Evolutionary conservation across 1,140 invertebrate species (phyloP), one percentile per base, ranked within the genome.

Genomic region (Octopus sinensis): DNA sequence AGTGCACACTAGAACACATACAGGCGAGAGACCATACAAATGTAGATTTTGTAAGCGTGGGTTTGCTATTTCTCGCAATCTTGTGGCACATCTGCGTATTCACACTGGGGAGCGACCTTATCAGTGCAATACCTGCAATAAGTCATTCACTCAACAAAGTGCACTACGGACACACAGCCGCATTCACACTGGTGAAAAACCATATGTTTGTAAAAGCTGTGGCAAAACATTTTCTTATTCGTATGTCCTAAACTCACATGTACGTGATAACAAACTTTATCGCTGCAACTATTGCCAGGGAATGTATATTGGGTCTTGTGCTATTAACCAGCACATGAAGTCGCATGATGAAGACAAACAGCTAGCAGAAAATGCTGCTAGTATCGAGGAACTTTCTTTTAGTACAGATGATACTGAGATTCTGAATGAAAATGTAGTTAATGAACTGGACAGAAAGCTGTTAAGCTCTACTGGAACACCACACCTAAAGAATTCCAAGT

Each of bases 241-340:
- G 10, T 79, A 79, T 81, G 79, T 81, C 54, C 82, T 83, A 30
- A 87, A 87, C 78, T 86, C 86, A 78, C 89, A 90, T 81, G 85
- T 88, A 81, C 81, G 84, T 71, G 86, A 73, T 73, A 5, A 13
- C 13, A 73, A 73, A 23, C 30, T 73, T 7, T 73, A 73, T 73
- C 68, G 68, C 30, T 73, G 68, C 68, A 6, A 73, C 6, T 73
- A 73, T 73, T 73, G 68, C 30, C 17, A 73, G 30, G 68, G 68
- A 12, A 73, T 73, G 68, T 73, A 73, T 13, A 73, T 17, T 17
- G 68, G 68, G 6, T 54, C 56, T 30, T 82, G 79, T 30, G 79
- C 81, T n/a, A 79, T 88, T 96, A 96, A 90, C 94, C 95, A 92
- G 93, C 94, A 87, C 92, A 91, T 94, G 84, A 94, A 95, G 88